phyloP scores from a whole-genome alignment of 1,140 invertebrate genomes.

The Tetranychus urticae region DNA sequence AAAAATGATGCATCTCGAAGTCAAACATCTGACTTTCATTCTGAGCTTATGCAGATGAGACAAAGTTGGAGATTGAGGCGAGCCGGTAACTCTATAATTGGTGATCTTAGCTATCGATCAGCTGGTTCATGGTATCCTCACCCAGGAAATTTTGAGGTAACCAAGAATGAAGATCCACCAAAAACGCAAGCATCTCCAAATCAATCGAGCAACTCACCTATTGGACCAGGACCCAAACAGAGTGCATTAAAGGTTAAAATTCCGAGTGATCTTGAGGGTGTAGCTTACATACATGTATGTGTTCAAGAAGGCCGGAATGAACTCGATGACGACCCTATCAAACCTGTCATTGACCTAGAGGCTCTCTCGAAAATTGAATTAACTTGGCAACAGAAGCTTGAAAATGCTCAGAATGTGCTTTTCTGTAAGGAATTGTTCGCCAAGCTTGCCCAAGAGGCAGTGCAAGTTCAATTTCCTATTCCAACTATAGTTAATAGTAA shows the following conservation, averaged over 20 bases:
- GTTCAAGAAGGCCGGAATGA: slow-evolving; percentile 51
- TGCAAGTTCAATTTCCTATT: slow-evolving; percentile 68
- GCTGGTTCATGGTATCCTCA: slow-evolving; percentile 71
- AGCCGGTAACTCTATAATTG: slow-evolving; percentile 78
- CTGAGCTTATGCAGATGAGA: slow-evolving; percentile 60
- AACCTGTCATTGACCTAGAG: slow-evolving; percentile 20
- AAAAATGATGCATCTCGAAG: slow-evolving; percentile 49
- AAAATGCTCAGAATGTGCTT: slow-evolving; percentile 84
- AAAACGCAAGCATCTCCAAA: not conserved
- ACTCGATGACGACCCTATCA: slow-evolving; percentile 21
- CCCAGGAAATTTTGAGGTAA: slow-evolving; percentile 84
- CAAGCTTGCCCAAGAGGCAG: slow-evolving; percentile 76
- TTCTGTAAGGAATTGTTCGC: slow-evolving; percentile 94
- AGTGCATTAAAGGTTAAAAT: slow-evolving; percentile 74
- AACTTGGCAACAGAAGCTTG: slow-evolving; percentile 81
- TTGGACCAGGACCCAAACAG: slow-evolving; percentile 20
- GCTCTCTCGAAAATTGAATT: slow-evolving; percentile 36
- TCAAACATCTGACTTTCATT: slow-evolving; percentile 53
- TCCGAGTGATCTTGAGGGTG: slow-evolving; percentile 75
- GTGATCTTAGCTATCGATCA: slow-evolving; percentile 76
- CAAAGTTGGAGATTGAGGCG: slow-evolving; percentile 90
- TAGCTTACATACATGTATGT: slow-evolving; percentile 79
- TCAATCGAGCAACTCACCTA: slow-evolving; percentile 21
- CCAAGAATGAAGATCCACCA: slow-evolving; percentile 47
- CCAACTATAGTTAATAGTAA: slow-evolving; percentile 91